Evolutionary conservation across 2,113 vertebrate species (phyloP).

Genomic region (Odontesthes bonariensis): DNA sequence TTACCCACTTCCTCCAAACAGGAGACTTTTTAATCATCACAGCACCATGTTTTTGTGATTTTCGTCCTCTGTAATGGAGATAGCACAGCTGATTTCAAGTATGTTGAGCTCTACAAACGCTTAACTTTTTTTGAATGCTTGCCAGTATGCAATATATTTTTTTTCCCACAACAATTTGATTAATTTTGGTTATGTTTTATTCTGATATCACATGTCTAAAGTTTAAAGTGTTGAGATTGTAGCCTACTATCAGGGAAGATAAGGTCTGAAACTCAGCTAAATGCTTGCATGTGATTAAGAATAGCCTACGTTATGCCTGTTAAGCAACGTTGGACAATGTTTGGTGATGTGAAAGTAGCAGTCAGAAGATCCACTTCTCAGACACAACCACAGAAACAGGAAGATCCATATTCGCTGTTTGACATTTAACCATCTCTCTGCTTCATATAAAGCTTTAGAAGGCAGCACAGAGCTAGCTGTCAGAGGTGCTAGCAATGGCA

Average conservation of each 20-base stretch:
- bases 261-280: background rate
- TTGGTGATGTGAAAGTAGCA: constrained; percentile 58
- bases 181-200: no score
- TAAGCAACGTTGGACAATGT: constrained; percentile 15
- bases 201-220: no score
- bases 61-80: constrained; percentile 2
- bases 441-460: constrained; percentile 13
- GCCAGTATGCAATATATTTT: background rate
- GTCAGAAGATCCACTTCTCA: constrained; percentile 50
- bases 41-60: constrained; percentile 21
- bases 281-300: background rate
- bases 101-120: background rate
- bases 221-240: background rate
- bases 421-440: constrained; percentile 28
- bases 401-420: constrained; percentile 59
- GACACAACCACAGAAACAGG: constrained; percentile 57
- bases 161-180: no score
- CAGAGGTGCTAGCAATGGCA: background rate
- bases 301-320: background rate
- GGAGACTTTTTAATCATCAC: constrained; percentile 7
- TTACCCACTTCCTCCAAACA: background rate
- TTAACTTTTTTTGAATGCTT: constrained; percentile 5
- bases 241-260: constrained; percentile 3
- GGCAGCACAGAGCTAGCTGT: background rate
- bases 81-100: constrained; percentile 25